Evolutionary conservation across 2,797 vertebrate genomes (phyloP).

Genomic region (Rhinatrema bivittatum): DNA sequence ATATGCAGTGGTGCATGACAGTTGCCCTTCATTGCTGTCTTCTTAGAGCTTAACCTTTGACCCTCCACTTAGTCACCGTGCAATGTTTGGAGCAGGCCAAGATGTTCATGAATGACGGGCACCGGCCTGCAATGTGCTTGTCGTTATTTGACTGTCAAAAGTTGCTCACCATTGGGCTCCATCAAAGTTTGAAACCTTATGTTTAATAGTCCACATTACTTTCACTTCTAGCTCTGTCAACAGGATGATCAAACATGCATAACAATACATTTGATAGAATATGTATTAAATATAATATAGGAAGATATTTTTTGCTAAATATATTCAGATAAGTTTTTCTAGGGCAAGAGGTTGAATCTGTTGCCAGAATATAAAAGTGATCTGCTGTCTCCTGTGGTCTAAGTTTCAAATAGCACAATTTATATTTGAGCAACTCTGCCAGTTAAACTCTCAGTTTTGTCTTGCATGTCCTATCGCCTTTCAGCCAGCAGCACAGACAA

Average conservation of each 20-base stretch:
- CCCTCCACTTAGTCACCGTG: conserved; percentile 61
- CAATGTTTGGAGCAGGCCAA: conserved; percentile 40
- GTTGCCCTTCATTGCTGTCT: conserved; percentile 96
- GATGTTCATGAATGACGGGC: conserved; percentile 75
- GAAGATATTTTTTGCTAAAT: conserved; percentile 51
- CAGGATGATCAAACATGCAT: conserved; percentile 77
- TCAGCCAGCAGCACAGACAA: conserved; percentile 26
- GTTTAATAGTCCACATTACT: conserved; percentile 85
- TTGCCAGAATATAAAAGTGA: conserved; percentile 41
- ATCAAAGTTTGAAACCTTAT: conserved; percentile 68
- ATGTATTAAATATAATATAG: conserved; percentile 56
- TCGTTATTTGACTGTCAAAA: conserved; percentile 83
- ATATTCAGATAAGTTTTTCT: conserved; percentile 39
- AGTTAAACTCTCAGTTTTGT: conserved; percentile 41
- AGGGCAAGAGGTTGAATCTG: conserved; percentile 49
- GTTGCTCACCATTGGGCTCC: conserved; percentile 63
- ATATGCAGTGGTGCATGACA: conserved; percentile 87
- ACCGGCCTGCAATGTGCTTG: conserved; percentile 76
- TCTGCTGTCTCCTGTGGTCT: conserved; percentile 58
- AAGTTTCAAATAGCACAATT: conserved; percentile 53
- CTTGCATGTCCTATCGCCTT: conserved; percentile 38
- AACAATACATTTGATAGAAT: conserved; percentile 53
- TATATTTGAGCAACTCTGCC: conserved; percentile 57
- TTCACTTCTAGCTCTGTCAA: conserved; percentile 80
- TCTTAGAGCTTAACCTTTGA: conserved; percentile 87